These are phyloP conservation scores for Polydrusus pterygomalis DNA, from an alignment of 2,888 invertebrate species.

Conservation along the genomic window DNA sequence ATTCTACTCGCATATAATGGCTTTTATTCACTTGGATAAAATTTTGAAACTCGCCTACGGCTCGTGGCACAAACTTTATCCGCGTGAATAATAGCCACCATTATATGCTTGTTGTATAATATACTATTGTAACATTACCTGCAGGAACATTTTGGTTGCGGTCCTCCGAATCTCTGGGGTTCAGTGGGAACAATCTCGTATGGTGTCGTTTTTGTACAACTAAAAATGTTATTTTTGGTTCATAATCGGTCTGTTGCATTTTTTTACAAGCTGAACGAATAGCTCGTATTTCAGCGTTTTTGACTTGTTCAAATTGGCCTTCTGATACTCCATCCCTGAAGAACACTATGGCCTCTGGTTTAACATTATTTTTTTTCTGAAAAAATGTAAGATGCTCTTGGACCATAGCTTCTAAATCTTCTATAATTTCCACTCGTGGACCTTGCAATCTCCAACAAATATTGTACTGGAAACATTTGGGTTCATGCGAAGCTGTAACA, in stretches of 20 bases:
- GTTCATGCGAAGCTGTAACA: constrained; percentile 85
- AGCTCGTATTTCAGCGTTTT: constrained; percentile 78
- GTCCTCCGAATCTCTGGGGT: constrained; percentile 72
- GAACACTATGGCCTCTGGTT: constrained; percentile 82
- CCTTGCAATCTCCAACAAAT: constrained; percentile 86
- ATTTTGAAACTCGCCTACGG: too few species aligned
- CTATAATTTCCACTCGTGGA: constrained; percentile 84
- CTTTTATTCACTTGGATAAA: too few species aligned
- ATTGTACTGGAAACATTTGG: constrained; percentile 81
- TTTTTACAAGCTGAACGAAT: constrained; percentile 82
- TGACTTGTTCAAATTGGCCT: constrained; percentile 85
- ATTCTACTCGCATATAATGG: too few species aligned
- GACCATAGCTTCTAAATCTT: constrained; percentile 77
- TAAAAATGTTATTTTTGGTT: constrained; percentile 90
- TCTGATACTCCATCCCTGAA: constrained; percentile 93
- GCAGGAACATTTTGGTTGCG: constrained; percentile 80
- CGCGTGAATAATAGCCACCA: too few species aligned
- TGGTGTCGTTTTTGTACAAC: constrained; percentile 98
- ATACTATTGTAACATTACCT: constrained; percentile 56
- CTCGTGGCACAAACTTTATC: too few species aligned
- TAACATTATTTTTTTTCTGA: constrained; percentile 70
- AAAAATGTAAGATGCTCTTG: constrained; percentile 79
- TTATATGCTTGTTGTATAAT: too few species aligned
- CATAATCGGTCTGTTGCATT: constrained; percentile 72
- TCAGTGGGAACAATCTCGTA: constrained; percentile 79